Conservation (phyloP, 2,888 invertebrate genomes). For the Spodoptera picta region DNA sequence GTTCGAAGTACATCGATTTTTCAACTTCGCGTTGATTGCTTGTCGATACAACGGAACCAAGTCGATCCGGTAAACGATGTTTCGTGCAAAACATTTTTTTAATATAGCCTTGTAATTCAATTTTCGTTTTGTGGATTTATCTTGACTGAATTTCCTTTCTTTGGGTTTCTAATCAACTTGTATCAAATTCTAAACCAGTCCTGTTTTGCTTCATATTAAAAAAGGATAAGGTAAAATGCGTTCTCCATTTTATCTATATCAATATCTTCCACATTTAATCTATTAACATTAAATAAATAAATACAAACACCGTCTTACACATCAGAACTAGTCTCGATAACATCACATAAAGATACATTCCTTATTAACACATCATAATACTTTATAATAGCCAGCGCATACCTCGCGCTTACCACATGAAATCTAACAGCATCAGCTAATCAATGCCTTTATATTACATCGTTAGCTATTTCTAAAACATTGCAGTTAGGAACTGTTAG, state of each 20-base stretch:
- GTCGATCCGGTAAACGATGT: constrained; percentile 36
- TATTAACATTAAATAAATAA: too few species aligned
- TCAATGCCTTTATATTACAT: constrained; percentile 38
- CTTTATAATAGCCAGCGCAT: constrained; percentile 3
- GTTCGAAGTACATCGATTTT: constrained; percentile 36
- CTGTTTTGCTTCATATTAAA: constrained; percentile 9
- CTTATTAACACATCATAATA: not conserved
- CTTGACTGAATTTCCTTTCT: constrained; percentile 36
- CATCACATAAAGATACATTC: not conserved
- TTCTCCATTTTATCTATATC: not conserved
- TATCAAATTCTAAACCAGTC: constrained; percentile 3
- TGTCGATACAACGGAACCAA: constrained; percentile 32
- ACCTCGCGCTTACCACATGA: constrained; percentile 10
- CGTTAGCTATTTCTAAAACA: constrained; percentile 52
- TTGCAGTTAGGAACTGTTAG: constrained; percentile 57
- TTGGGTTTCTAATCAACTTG: constrained; percentile 23
- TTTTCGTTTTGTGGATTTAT: constrained; percentile 37
- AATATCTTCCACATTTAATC: too few species aligned
- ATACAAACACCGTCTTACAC: too few species aligned
- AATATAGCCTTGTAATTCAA: constrained; percentile 37
- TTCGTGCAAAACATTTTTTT: constrained; percentile 47
- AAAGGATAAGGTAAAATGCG: not conserved
- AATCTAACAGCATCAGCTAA: constrained; percentile 31
- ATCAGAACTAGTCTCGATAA: not conserved
- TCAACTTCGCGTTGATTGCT: constrained; percentile 42